Percentiles rank a stretch among this genome's conserved stretches.
phyloP scores from a whole-genome alignment of 2,888 invertebrate species.

The Emesis russula region DNA sequence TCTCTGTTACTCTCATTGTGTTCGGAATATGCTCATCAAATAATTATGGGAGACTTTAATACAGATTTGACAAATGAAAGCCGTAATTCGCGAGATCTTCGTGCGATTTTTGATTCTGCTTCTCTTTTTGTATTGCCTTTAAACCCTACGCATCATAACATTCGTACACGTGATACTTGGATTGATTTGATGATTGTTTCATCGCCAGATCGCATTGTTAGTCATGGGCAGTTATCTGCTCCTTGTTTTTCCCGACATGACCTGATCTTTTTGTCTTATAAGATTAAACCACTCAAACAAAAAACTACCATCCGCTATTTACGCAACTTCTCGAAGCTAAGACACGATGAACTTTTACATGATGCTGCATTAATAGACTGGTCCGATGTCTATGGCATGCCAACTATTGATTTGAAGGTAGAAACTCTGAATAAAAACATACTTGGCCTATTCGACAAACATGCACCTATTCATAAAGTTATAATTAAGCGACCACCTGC shows the following conservation, averaged over 20 bases:
- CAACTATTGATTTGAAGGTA: background rate
- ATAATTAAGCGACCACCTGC: background rate
- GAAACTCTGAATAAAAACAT: background rate
- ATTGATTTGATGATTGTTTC: no score
- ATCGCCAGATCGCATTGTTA: no score
- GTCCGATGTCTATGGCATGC: background rate
- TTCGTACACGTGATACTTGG: no score
- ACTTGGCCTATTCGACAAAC: background rate
- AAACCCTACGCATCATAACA: background rate
- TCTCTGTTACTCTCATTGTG: background rate
- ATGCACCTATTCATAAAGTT: background rate
- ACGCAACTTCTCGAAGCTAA: background rate
- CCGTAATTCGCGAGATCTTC: no score
- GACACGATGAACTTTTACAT: background rate
- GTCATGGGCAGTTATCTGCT: background rate
- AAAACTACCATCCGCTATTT: background rate
- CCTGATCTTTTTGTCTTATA: background rate
- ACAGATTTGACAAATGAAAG: background rate
- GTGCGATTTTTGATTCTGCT: no score
- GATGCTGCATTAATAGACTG: background rate
- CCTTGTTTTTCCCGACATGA: background rate
- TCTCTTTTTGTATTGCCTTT: background rate
- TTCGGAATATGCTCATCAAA: background rate
- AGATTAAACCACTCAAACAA: background rate
- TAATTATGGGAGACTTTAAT: background rate